Base-by-base conservation (phyloP, 92 coral and sea anemone genomes). In the Zoanthus sansibaricus region DNA sequence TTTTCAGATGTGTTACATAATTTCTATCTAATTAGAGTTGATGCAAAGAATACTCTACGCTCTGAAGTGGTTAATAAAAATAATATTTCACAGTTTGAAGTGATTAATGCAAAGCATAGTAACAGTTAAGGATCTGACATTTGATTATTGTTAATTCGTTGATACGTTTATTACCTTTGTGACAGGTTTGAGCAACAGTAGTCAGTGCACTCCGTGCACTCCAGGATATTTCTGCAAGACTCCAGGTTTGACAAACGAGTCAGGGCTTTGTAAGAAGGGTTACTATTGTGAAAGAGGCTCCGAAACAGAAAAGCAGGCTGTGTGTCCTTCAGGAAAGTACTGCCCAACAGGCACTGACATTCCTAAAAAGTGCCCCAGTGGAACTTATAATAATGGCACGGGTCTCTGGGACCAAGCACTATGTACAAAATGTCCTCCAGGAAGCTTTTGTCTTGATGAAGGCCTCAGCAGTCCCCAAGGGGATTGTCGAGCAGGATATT, bases 361-460 rank as follows among this genome's bases (percentile, higher is more conserved):
- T 18, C 99, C 99, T 44, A 82, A 78, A 83, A 87, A 90, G 58
- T 97, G 99, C 59, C 98, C 94, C 15, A 83, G 72, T 49, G 99
- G 99, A 33, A 95, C 98, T 11, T 95, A 87, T 71, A 95, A 98
- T 20, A 97, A 97, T 61, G 86, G 82, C 17, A 97, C 97, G 14
- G 95, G 97, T 46, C 77, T 94, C 17, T 93, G 97, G 97, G 88
- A 89, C 55, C 86, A 73, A 70, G 95, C 83, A 9, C 98, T 93
- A 66, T 97, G 99, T 62, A 79, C 77, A 6, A 95, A 97, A 64
- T 97, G 99, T 75, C 95, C 99, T 0, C 93, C 99, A 62, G 99
- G 99, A 33, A 85, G 78, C 71, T 97, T 77, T 87, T 97, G 99
- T 67, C 93, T 77, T 48, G 94, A 90, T 31, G 86, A 90, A 67